Evolutionary conservation across 2,888 invertebrate species (phyloP), one percentile per base, ranked within the genome.

Genomic region (Melanophora roralis): DNA sequence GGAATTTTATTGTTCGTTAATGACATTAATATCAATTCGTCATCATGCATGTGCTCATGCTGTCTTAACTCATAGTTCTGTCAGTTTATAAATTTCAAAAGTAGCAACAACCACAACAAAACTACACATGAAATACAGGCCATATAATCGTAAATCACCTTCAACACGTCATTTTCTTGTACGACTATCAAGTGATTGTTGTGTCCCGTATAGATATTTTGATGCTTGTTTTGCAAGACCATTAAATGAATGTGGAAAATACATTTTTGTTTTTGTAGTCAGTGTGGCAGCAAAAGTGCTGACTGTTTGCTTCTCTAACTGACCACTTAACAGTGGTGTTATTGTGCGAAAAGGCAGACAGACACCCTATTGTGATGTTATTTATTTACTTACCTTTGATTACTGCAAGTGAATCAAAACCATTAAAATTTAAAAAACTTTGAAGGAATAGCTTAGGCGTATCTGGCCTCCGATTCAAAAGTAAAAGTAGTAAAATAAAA

Each of bases 211-310:
- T 32, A 43, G n/a, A 27, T 34, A 11, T n/a, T n/a, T n/a, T 53
- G 36, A 43, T 62, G 60, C 27, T 14, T 62, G 43, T 27, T 16
- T 62, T 62, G 62, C 62, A 43, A 43, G 43, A 19, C 43, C 62
- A 43, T 51, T 51, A 72, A 43, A 32, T 34, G 60, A 21, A 8
- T 51, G 43, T 32, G 1, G 16, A 32, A 49, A 49, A 12, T 19
- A 23, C 81, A 82, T 85, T 81, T 81, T 81, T 69, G 57, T 83
- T 79, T 51, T 60, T 81, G 78, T 81, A 81, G 76, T 81, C 81
- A 77, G 76, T 73, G 67, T 81, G 38, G 36, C 57, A 74, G 40
- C 32, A 47, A 49, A 73, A 27, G 45, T n/a, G 51, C 34, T 43
- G 60, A 72, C 51, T 53, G 23, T 21, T 43, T 43, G 60, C 53